Base-by-base conservation (phyloP, 2,888 invertebrate genomes). In the Callyntrura sp. region DNA sequence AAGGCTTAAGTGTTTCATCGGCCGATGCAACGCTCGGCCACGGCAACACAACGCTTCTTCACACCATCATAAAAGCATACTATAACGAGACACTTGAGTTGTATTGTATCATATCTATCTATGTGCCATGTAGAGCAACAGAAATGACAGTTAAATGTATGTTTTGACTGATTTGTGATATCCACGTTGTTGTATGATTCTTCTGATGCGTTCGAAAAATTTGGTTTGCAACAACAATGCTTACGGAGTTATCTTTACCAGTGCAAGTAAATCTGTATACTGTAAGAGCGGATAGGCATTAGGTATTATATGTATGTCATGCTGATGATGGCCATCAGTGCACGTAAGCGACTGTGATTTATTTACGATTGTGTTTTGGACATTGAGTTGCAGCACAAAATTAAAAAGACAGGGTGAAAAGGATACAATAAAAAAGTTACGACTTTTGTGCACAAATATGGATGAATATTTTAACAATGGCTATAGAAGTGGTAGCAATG, bases 161-260 rank as follows among this genome's bases (percentile, higher is more conserved):
- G 23, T 9, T 81, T 86, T 68, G 86, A 82, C 87, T 82, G 81
- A 87, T 87, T 82, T 79, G 86, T 87, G 57, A 43, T 57, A 62
- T 43, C 60, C 9, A 48, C 62, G 73, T 81, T 60, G 87, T 82
- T 57, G 73, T 48, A 57, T n/a, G n/a, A n/a, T 65, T 48, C 23
- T 17, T 70, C 28, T 73, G 81, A 82, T 87, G 60, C 70, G 57
- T 82, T 6, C 70, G 60, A 68, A 73, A 73, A 83, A 83, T 88
- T 83, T 88, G 88, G 88, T 88, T 88, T 76, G 28, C 35, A 35
- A 14, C 35, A 35, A 55, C n/a, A 73, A 83, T 51, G 88, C 88
- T 88, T 88, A 55, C 65, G 55, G 88, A 73, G 76, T 25, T 83
- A 65, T 65, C 45, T 65, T 48, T 65, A 48, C 62, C 43, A 14